Evolutionary conservation across 1,140 invertebrate species (phyloP).

Genomic region (Elysia chlorotica): DNA sequence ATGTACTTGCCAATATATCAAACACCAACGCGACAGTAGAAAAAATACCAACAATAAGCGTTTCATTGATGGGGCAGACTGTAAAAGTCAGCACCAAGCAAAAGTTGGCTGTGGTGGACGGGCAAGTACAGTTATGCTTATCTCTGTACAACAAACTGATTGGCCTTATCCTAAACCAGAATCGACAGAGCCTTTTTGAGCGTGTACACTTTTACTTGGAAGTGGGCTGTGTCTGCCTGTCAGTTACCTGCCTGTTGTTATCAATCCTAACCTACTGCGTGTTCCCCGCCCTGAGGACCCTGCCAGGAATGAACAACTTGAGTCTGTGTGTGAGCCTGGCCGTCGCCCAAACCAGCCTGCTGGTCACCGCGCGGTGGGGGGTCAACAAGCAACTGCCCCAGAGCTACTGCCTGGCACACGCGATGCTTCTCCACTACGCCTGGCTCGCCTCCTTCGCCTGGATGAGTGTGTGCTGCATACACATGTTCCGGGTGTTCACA

Average conservation of each 20-base stretch:
- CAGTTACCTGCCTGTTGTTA: constrained; percentile 53
- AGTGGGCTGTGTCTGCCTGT: constrained; percentile 47
- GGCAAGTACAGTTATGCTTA: too few species aligned
- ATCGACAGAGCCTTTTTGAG: too few species aligned
- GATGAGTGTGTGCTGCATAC: constrained; percentile 86
- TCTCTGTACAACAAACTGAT: too few species aligned
- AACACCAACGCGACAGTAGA: too few species aligned
- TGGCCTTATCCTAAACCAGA: too few species aligned
- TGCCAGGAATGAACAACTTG: constrained; percentile 62
- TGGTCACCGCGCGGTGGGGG: constrained; percentile 39
- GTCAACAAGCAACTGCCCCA: neutral
- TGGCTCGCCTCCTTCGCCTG: constrained; percentile 91
- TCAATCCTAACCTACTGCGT: constrained; percentile 58
- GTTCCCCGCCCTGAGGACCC: constrained; percentile 59
- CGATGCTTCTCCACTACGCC: constrained; percentile 84
- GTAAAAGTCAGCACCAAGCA: too few species aligned
- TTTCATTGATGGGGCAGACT: too few species aligned
- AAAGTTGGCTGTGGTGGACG: too few species aligned
- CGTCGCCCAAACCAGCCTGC: constrained; percentile 58
- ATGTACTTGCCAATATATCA: too few species aligned
- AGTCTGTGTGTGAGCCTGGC: constrained; percentile 60
- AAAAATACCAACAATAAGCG: too few species aligned
- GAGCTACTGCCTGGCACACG: constrained; percentile 63
- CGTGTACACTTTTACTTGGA: neutral
- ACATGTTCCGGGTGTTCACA: constrained; percentile 63